These are phyloP conservation scores for Dryococelus australis DNA, from an alignment of 2,888 invertebrate genomes.

Conservation along the genomic window DNA sequence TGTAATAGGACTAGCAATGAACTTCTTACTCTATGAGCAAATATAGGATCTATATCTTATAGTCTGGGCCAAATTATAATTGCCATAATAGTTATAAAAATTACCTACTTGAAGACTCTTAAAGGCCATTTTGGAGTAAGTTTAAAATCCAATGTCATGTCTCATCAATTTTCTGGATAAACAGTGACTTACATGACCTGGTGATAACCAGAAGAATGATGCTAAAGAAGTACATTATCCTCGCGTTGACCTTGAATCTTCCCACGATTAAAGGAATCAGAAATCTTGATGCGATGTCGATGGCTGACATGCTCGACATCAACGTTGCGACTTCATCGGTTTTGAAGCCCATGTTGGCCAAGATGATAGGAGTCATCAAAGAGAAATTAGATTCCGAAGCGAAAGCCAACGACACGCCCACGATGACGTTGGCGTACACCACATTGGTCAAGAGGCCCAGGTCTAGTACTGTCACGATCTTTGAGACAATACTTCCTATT, in stretches of 20 bases:
- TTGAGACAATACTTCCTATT: background rate
- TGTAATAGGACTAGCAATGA: too few relatives aligned
- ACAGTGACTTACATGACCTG: background rate
- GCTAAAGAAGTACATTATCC: background rate
- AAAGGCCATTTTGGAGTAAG: too few relatives aligned
- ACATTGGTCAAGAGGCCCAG: background rate
- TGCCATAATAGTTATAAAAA: too few relatives aligned
- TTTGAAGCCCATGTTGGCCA: background rate
- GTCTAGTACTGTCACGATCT: background rate
- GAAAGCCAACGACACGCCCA: background rate
- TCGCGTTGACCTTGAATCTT: background rate
- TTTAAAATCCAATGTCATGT: too few relatives aligned
- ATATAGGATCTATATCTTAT: too few relatives aligned
- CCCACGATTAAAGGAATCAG: background rate
- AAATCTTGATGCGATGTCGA: background rate
- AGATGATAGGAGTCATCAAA: background rate
- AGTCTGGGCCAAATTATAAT: too few relatives aligned
- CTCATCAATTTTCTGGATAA: too few relatives aligned
- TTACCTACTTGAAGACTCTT: too few relatives aligned
- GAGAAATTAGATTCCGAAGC: background rate
- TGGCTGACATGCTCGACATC: background rate
- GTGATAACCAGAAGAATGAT: background rate
- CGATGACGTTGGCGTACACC: background rate
- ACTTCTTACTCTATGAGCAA: too few relatives aligned
- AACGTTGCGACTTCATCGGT: background rate